Evolutionary conservation across 2,113 vertebrate genomes (phyloP).

Genomic region (Pollachius pollachius): DNA sequence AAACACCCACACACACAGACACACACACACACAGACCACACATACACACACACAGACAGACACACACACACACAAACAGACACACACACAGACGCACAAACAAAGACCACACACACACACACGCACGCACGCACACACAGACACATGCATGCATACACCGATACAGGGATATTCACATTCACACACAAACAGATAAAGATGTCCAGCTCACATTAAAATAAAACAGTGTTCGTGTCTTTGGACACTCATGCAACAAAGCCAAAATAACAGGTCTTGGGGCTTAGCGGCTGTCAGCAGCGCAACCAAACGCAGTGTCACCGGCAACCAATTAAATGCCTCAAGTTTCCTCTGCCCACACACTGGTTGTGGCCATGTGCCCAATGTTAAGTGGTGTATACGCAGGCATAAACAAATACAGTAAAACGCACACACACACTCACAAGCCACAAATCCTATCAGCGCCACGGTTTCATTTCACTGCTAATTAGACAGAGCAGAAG

Average conservation of each 20-base stretch:
- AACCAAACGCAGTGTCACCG: slow-evolving; percentile 55
- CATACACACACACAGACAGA: too few relatives aligned
- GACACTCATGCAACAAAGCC: slow-evolving; percentile 40
- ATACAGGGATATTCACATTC: background rate
- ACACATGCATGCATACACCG: too few relatives aligned
- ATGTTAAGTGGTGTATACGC: background rate
- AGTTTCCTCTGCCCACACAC: slow-evolving; percentile 55
- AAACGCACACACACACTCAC: slow-evolving; percentile 15
- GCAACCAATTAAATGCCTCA: slow-evolving; percentile 26
- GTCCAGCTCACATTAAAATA: slow-evolving; percentile 25
- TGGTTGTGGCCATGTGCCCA: slow-evolving; percentile 40
- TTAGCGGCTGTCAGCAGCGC: slow-evolving; percentile 48
- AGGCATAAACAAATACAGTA: background rate
- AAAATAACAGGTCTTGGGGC: slow-evolving; percentile 32
- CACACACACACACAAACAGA: too few relatives aligned
- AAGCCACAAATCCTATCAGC: slow-evolving; percentile 60
- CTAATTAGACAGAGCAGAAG: slow-evolving; percentile 1
- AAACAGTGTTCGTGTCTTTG: slow-evolving; percentile 37
- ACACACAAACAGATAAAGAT: slow-evolving; percentile 6
- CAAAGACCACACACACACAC: too few relatives aligned
- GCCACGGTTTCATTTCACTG: slow-evolving; percentile 44
- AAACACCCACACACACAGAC: too few relatives aligned
- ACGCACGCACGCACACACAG: too few relatives aligned
- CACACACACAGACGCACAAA: too few relatives aligned
- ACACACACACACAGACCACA: too few relatives aligned